A percentile compares a stretch with the other conserved stretches of the same genome.
Evolutionary conservation across 2,888 invertebrate genomes (phyloP).

Genomic region (Oeneis ivallda): DNA sequence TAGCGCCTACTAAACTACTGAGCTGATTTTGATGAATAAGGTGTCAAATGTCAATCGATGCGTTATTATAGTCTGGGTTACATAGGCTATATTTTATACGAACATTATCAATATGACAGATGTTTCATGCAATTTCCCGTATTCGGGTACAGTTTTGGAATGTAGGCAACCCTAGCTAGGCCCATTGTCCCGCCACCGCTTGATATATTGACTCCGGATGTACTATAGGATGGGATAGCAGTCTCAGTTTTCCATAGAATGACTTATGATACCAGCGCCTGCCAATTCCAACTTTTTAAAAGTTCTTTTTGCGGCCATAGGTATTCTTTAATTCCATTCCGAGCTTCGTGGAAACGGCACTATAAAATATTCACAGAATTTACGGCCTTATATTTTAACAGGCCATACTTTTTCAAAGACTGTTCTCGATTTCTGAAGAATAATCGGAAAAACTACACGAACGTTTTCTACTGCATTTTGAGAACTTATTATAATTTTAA

Average conservation of each 20-base stretch:
- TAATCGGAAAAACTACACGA: neutral
- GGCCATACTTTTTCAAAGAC: neutral
- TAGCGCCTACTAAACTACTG: neutral
- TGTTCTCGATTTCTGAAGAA: neutral
- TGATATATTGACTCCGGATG: conserved; percentile 47
- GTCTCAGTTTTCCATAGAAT: conserved; percentile 43
- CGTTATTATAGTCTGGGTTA: too few species aligned
- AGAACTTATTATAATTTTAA: too few species aligned
- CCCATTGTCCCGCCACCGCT: conserved; percentile 43
- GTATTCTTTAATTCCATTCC: conserved; percentile 20
- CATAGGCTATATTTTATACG: neutral
- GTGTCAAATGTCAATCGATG: too few species aligned
- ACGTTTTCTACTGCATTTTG: neutral
- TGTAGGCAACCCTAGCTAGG: conserved; percentile 33
- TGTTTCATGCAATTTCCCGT: too few species aligned
- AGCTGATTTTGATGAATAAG: neutral
- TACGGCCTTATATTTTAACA: conserved; percentile 7
- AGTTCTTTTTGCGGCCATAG: conserved; percentile 24
- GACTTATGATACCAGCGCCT: conserved; percentile 41
- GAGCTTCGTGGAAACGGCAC: conserved; percentile 16
- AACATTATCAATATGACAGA: too few species aligned
- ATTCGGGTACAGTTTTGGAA: too few species aligned
- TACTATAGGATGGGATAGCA: conserved; percentile 37
- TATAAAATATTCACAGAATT: conserved; percentile 17
- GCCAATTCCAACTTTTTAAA: conserved; percentile 30